Evolutionary conservation across 2,113 vertebrate species (phyloP).

Genomic region (Scolopax mira): DNA sequence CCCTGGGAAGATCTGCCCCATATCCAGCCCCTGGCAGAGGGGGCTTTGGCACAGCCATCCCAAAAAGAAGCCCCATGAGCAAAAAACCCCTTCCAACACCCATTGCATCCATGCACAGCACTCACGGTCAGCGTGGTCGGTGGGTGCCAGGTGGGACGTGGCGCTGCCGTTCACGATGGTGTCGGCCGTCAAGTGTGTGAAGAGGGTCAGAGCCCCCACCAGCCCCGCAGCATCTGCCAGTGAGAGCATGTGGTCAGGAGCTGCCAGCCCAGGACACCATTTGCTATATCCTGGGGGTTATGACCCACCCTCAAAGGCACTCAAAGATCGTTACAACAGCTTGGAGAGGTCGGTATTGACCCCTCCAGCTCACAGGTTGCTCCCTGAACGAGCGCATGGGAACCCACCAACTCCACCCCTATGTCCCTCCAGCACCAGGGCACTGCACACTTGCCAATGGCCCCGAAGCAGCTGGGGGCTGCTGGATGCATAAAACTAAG

Average conservation of each 20-base stretch:
- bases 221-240: constrained; percentile 82
- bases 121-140: constrained; percentile 92
- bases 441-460: rapidly evolving
- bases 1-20: background rate
- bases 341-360: background rate
- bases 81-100: rapidly evolving
- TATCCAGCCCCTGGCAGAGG: background rate
- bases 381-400: rapidly evolving
- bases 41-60: background rate
- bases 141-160: constrained; percentile 90
- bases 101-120: constrained; percentile 53
- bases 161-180: constrained; percentile 89
- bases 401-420: rapidly evolving
- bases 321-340: background rate
- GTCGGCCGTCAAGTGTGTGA: constrained; percentile 87
- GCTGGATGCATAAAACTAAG: background rate
- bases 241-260: background rate
- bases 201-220: constrained; percentile 87
- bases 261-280: background rate
- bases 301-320: rapidly evolving
- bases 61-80: background rate
- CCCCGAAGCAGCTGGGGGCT: rapidly evolving
- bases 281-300: background rate
- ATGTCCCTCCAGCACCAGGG: background rate
- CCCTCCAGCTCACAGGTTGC: background rate